A percentile compares a stretch with the other conserved stretches of the same genome.
Conservation (phyloP, 2,113 vertebrate species). For the Eclectus roratus region DNA sequence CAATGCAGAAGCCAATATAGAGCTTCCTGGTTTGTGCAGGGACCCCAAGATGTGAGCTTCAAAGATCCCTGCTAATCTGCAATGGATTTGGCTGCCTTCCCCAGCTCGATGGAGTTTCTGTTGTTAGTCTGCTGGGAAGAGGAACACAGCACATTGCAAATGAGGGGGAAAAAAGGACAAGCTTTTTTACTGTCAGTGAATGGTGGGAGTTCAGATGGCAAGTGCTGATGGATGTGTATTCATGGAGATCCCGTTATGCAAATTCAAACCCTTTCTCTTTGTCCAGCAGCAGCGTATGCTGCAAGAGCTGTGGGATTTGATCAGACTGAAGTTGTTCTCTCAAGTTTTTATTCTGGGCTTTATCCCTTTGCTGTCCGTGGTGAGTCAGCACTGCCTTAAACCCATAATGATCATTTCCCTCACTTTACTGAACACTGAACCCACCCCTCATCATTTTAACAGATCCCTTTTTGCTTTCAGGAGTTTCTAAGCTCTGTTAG, state of each 20-base stretch:
- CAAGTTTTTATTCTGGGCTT: slow-evolving; percentile 5
- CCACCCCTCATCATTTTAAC: neutral
- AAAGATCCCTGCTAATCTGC: neutral
- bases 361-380: neutral
- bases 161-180: neutral
- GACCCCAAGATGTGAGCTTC: neutral
- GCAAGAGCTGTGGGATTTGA: neutral
- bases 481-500: neutral
- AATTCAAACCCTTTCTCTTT: neutral
- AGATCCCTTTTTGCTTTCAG: slow-evolving; percentile 19
- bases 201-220: neutral
- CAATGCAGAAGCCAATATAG: neutral
- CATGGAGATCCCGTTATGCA: neutral
- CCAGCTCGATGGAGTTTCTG: neutral
- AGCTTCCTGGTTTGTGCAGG: neutral
- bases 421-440: neutral
- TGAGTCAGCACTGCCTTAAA: slow-evolving; percentile 45
- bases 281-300: neutral
- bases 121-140: neutral
- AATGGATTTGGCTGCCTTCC: neutral
- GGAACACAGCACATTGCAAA: neutral
- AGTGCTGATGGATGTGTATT: neutral
- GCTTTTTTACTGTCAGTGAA: neutral
- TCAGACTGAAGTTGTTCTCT: neutral
- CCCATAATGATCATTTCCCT: neutral